Evolutionary conservation across 2,113 vertebrate genomes (phyloP).

Genomic region (Tachysurus vachellii): DNA sequence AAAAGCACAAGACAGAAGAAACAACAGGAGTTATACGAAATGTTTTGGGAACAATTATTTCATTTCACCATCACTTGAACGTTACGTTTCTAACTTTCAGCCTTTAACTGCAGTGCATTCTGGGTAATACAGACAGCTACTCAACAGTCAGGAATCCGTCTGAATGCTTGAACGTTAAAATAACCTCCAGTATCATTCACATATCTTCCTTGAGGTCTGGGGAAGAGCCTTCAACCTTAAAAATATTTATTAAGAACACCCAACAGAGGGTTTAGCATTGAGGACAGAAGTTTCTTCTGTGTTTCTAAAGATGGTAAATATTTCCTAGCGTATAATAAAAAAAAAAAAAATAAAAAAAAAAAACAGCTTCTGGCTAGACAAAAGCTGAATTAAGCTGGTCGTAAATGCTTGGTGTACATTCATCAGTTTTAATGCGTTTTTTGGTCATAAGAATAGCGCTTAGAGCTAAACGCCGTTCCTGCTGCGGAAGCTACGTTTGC

Average conservation of each 20-base stretch:
- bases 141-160: not conserved
- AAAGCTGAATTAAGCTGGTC: conserved; percentile 38
- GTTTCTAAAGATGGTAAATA: conserved; percentile 7
- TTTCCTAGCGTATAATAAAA: conserved; percentile 29
- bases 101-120: not conserved
- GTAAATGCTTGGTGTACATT: conserved; percentile 37
- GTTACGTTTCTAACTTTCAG: not conserved
- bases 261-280: not conserved
- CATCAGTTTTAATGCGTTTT: conserved; percentile 49
- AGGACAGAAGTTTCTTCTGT: not conserved
- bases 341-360: conserved; percentile 16
- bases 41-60: not conserved
- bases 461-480: not conserved
- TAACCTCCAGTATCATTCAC: not conserved
- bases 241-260: not conserved
- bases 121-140: not conserved
- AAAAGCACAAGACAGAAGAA: conserved; percentile 31
- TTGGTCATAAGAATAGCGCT: conserved; percentile 37
- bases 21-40: not conserved
- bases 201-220: not conserved
- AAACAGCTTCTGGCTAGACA: conserved; percentile 30
- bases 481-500: conserved; percentile 20
- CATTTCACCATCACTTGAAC: not conserved
- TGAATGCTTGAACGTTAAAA: not conserved
- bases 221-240: not conserved